Evolutionary conservation across 1,140 invertebrate species (phyloP), one percentile per base, ranked within the genome.

Genomic region (Antheraea mylitta): DNA sequence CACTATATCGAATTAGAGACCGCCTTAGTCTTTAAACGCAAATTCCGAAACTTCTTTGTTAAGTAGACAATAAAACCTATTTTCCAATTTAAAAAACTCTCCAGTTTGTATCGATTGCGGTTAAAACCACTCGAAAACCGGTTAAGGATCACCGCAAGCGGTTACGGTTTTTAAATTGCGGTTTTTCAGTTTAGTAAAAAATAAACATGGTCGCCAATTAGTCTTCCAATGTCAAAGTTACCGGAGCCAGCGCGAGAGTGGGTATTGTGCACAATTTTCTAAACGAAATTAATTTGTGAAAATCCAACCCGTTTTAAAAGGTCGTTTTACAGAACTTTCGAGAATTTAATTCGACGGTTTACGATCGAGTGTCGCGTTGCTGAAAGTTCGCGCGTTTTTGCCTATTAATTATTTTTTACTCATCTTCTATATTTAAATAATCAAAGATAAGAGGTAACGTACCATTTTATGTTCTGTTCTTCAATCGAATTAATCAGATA

Each of bases 191-290:
- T 72, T 72, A 65, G 45, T 62, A 75, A 72, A 73, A 64, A 53
- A 53, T 13, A 53, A 16, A 53, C 10, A 16, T 63, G 68, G 72
- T 74, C 73, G 67, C 76, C 73, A 78, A 78, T 78, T 78, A 73
- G 45, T 45, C 71, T 73, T 69, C 38, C 48, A 68, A 13, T 13
- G 45, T 53, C 16, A 13, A 16, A 53, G 45, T 16, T 53, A 53
- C 16, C 45, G 45, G 22, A 53, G 45, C 2, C 11, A 13, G 5
- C 16, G 11, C 11, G 11, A 13, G 45, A 6, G 11, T 9, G 45
- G 45, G 11, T 16, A 53, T 53, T 53, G 45, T 53, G 45, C 22
- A 74, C 63, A 61, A 63, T 37, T 63, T 63, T 42, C 38, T 42
- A 2, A 7, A 42, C 38, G 7, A 11, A 11, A 64, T 68, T 30